Base-by-base conservation (phyloP, 2,888 invertebrate genomes). In the Erynnis tages region DNA sequence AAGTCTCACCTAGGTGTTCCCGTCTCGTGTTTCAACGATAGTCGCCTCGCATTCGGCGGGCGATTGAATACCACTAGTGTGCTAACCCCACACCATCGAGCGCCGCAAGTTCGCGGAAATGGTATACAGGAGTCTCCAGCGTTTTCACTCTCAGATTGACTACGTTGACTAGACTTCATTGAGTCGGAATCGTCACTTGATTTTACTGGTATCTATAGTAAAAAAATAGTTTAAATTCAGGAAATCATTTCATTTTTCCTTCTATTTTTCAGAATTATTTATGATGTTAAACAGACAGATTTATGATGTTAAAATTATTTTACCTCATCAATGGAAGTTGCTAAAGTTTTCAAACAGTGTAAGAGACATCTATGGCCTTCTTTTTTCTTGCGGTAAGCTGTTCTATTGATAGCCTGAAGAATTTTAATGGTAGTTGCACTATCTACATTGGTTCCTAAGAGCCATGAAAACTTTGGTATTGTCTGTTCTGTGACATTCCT, bases 101-200 rank as follows among this genome's bases (percentile, higher is more conserved):
- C 98, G 0, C 98, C 98, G 6, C 97, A 97, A 0, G 98, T 98
- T 47, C 97, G 91, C 0, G 98, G 98, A 79, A 97, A 98, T 0
- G 98, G 98, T 62, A 98, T 95, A 72, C 95, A 96, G 4, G 95
- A 93, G 69, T 96, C 96, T 23, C 91, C 90, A 0, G 89, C 89
- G 58, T 87, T 87, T 57, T 88, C 90, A 57, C 88, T 82, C 54
- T 90, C 90, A 0, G 90, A 90, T 56, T 87, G 85, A 62, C 88
- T 86, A 57, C 87, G 65, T 65, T 88, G 89, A 57, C 86, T 86
- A 10, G 85, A 85, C 60, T 87, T 89, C 72, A 85, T 80, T 1
- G 86, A 87, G 59, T 89, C 88, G 1, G 76, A 76, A 56, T 91
- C 91, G 50, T 90, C 91, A 56, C 83, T 91, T 4, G 89, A 82